A percentile compares a stretch with the other conserved stretches of the same genome.
Conservation (phyloP, 1,140 invertebrate species). For the Scylla paramamosain region DNA sequence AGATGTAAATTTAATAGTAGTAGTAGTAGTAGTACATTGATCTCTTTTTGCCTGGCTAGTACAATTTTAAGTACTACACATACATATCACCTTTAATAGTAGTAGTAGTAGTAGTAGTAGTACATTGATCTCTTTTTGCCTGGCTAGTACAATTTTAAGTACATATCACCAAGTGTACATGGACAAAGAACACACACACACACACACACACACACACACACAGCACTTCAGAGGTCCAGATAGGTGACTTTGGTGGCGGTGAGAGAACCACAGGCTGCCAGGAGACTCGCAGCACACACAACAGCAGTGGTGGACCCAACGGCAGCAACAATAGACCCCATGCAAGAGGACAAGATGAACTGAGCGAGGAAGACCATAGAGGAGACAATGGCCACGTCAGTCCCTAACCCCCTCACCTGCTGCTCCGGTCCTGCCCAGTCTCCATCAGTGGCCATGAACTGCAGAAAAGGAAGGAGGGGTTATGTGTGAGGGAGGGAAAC, state of each 20-base stretch:
- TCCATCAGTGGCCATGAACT: constrained; percentile 42
- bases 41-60: too few relatives aligned
- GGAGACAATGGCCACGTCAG: constrained; percentile 95
- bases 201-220: background rate
- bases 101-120: too few relatives aligned
- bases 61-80: too few relatives aligned
- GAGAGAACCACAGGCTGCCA: constrained; percentile 91
- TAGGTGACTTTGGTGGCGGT: constrained; percentile 93
- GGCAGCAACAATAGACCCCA: constrained; percentile 90
- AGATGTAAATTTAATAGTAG: too few relatives aligned
- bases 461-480: background rate
- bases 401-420: constrained; percentile 91
- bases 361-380: constrained; percentile 98
- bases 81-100: too few relatives aligned
- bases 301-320: constrained; percentile 89
- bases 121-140: too few relatives aligned
- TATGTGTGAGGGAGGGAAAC: background rate
- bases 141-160: too few relatives aligned
- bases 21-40: too few relatives aligned
- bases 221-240: constrained; percentile 86
- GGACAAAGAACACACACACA: background rate
- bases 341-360: constrained; percentile 91
- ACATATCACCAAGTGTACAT: background rate
- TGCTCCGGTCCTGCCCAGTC: constrained; percentile 50
- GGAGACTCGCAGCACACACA: constrained; percentile 90